Percentiles rank a stretch among this genome's conserved stretches.
phyloP scores from a whole-genome alignment of 2,888 invertebrate species.

The Plebejus anna region DNA sequence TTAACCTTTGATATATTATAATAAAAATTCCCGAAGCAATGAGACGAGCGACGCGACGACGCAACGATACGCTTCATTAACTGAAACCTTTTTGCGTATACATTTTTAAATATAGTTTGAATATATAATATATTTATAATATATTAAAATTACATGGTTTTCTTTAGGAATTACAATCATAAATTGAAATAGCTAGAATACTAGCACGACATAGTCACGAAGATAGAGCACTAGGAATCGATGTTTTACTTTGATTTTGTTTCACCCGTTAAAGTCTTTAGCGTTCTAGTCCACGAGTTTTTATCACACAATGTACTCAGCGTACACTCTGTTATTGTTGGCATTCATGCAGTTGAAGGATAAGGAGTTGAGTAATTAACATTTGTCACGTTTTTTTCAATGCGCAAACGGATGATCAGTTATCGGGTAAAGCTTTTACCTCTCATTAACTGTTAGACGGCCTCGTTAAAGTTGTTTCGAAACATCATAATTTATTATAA shows the following conservation, averaged over 20 bases:
- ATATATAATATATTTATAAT: not conserved
- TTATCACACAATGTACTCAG: constrained; percentile 1
- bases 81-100: not conserved
- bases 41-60: constrained; percentile 4
- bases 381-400: constrained; percentile 44
- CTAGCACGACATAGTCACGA: not conserved
- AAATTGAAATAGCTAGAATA: not conserved
- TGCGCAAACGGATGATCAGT: constrained; percentile 47
- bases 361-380: constrained; percentile 33
- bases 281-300: constrained; percentile 11
- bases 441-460: constrained; percentile 69
- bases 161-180: not conserved
- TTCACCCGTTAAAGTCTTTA: not conserved
- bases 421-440: constrained; percentile 67
- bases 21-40: constrained; percentile 22
- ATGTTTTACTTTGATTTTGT: not conserved
- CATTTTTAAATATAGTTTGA: not conserved
- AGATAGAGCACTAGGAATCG: not conserved
- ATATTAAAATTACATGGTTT: not conserved
- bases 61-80: constrained; percentile 8
- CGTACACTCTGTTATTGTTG: constrained; percentile 26
- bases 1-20: constrained; percentile 23
- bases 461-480: constrained; percentile 61
- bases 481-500: constrained; percentile 47
- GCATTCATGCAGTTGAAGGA: constrained; percentile 35